A percentile compares a stretch with the other conserved stretches of the same genome.
Conservation (phyloP, 2,113 vertebrate genomes). For the Eulemur rufifrons region DNA sequence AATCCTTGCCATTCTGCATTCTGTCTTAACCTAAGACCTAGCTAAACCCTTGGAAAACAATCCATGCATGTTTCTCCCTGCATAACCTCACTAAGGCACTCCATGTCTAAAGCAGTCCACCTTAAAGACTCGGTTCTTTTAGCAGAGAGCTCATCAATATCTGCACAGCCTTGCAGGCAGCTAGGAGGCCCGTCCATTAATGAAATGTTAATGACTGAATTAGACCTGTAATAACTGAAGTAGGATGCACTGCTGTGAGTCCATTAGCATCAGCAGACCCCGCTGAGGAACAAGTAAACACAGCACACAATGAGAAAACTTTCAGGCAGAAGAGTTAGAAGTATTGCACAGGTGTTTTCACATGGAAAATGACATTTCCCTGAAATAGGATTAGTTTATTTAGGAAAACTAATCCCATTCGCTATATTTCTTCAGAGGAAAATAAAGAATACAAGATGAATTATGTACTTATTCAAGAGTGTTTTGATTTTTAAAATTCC, state of each 20-base stretch:
- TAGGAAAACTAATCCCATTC: constrained; percentile 58
- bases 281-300: constrained; percentile 91
- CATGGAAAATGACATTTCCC: constrained; percentile 67
- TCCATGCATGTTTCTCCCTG: not conserved
- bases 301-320: constrained; percentile 85
- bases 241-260: constrained; percentile 93
- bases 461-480: constrained; percentile 33
- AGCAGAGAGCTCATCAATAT: constrained; percentile 90
- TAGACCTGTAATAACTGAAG: constrained; percentile 97
- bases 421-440: constrained; percentile 50
- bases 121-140: constrained; percentile 86
- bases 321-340: constrained; percentile 78
- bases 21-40: not conserved
- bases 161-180: constrained; percentile 87
- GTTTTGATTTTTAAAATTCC: constrained; percentile 56
- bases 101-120: constrained; percentile 77
- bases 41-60: not conserved
- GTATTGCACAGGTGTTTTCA: constrained; percentile 84
- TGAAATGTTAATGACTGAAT: constrained; percentile 99
- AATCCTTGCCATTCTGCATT: not conserved
- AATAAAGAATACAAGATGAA: constrained; percentile 46
- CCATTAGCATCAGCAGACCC: constrained; percentile 95
- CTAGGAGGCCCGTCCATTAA: constrained; percentile 95
- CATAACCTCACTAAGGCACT: not conserved
- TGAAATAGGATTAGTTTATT: constrained; percentile 75